Evolutionary conservation across 2,888 invertebrate genomes (phyloP), one percentile per base, ranked within the genome.

Genomic region (Xestoiulus laeticollis): DNA sequence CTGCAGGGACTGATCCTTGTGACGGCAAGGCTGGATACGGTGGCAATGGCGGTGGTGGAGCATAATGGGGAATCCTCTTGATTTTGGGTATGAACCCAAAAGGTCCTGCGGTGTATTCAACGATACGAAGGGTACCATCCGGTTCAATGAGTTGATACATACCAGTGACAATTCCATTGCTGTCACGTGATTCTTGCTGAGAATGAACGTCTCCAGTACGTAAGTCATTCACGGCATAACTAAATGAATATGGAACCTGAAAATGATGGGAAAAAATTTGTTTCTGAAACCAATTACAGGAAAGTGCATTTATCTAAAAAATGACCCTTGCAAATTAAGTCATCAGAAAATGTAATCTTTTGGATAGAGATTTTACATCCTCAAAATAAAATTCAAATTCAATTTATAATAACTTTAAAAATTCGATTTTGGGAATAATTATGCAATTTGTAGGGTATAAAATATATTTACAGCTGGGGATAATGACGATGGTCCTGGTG

Each of bases 171-270:
- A 89, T 96, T 87, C 96, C 94, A 92, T 97, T 96, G 14, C 97
- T 97, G 92, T 97, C 96, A 89, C 96, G 96, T 88, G 95, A 94
- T 16, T 97, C 96, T 91, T 96, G 96, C 92, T 97, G 97, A 89
- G 96, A 95, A 93, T 95, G 97, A 91, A 97, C 96, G 90, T 96
- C 96, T 89, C 96, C 96, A 90, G 93, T 95, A 89, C 94, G 93
- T 88, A 95, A 94, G 90, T 96, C 97, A 92, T 96, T 96, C 68
- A 97, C 97, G 19, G 95, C 94, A 92, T 97, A 97, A 89, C 95
- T 95, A 93, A 97, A 97, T 93, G 96, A 96, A 93, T 95, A 97
- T 0, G 97, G 97, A 87, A 85, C 87, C 89, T 89, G 26, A 30
- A 48, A 84, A 86, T 22, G 22, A n/a, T n/a, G n/a, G n/a, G n/a